These are phyloP conservation scores for Prunella himalayana DNA, from an alignment of 2,113 vertebrate genomes.

Conservation along the genomic window DNA sequence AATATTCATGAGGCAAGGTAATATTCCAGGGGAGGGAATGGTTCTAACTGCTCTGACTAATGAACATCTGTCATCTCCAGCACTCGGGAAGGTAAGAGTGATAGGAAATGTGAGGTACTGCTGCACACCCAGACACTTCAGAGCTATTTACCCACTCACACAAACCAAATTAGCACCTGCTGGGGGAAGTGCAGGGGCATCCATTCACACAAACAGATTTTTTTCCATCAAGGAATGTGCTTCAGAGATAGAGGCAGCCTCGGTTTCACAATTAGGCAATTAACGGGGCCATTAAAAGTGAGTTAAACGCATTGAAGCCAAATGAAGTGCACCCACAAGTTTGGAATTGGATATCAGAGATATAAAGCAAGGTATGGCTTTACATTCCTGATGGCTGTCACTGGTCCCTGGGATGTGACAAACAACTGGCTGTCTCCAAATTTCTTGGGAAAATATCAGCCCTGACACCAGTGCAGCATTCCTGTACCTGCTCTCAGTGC, in stretches of 20 bases:
- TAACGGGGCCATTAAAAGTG: background rate
- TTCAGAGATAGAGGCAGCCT: background rate
- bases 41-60: background rate
- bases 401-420: background rate
- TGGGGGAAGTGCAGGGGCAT: background rate
- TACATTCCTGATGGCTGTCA: background rate
- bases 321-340: background rate
- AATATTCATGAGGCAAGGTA: background rate
- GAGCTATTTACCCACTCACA: background rate
- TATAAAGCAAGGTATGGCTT: background rate
- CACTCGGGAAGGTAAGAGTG: background rate
- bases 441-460: background rate
- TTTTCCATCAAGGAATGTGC: background rate
- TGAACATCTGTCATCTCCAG: conserved; percentile 12
- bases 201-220: background rate
- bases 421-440: background rate
- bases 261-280: background rate
- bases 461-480: background rate
- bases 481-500: background rate
- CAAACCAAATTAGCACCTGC: background rate
- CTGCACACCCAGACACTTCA: background rate
- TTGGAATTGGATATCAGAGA: background rate
- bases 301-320: background rate
- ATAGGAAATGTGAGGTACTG: background rate
- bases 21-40: background rate